Conservation (phyloP, 2,888 invertebrate genomes). For the Acrocyrtus sp. region DNA sequence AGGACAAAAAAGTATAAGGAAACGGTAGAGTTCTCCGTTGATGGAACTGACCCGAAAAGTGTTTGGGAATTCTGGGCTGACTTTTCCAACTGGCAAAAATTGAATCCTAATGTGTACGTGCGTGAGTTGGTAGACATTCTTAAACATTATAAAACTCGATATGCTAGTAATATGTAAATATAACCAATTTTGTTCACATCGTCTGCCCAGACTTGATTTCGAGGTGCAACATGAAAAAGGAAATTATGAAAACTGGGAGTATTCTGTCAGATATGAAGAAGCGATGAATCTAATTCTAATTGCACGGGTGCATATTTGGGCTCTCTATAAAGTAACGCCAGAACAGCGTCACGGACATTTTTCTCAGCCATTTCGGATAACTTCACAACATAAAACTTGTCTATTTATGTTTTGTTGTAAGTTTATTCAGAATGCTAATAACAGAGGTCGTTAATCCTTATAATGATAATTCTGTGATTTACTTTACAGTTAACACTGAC, state of each 20-base stretch:
- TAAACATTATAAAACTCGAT: neutral
- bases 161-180: neutral
- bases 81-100: slow-evolving; percentile 76
- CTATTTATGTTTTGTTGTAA: slow-evolving; percentile 67
- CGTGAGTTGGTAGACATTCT: too few species aligned
- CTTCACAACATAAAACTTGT: slow-evolving; percentile 75
- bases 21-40: slow-evolving; percentile 68
- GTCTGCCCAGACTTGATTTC: slow-evolving; percentile 71
- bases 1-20: slow-evolving; percentile 51
- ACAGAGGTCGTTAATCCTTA: too few species aligned
- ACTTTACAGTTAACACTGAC: slow-evolving; percentile 71
- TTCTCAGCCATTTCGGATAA: slow-evolving; percentile 68
- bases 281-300: slow-evolving; percentile 74
- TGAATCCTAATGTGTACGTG: slow-evolving; percentile 80
- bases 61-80: slow-evolving; percentile 82
- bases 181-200: slow-evolving; percentile 1
- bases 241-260: slow-evolving; percentile 77
- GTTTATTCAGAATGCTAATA: slow-evolving; percentile 62
- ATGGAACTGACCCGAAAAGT: slow-evolving; percentile 71
- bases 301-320: slow-evolving; percentile 71
- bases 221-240: slow-evolving; percentile 74
- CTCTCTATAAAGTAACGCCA: slow-evolving; percentile 72
- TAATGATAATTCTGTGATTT: too few species aligned
- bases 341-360: slow-evolving; percentile 65
- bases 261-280: slow-evolving; percentile 75